Base-by-base conservation (phyloP, 1,140 invertebrate species). In the Papilio polytes region DNA sequence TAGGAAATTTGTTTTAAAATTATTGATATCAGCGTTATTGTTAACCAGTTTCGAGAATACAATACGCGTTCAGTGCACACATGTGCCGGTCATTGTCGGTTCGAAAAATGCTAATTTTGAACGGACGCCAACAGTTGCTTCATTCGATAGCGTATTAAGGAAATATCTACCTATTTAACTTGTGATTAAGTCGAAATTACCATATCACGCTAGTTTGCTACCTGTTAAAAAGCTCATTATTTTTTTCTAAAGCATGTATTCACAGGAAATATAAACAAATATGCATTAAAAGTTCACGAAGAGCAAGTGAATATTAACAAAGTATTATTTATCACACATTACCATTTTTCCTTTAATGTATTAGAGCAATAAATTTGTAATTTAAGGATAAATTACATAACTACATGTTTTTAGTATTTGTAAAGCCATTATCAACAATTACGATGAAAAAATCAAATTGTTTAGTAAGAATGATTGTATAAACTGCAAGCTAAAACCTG, bases 61-160 rank as follows among this genome's bases (percentile, higher is more conserved):
- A 78, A 78, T 78, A 63, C 53, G 31, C 53, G 77, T 66, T 44
- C n/a, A 22, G 20, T 51, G 46, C 77, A 63, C 20, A 46, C 59
- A 66, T 78, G 59, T 78, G 53, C 44, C 56, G 56, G 77, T 78
- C 76, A 78, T 63, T 78, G 76, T 78, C 76, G 53, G 76, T 20
- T 66, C 20, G 74, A 78, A 78, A 78, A 78, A 78, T 78, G 74
- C 77, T 78, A 78, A 78, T 78, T 78, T 78, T 66, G 59, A 78
- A 78, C 74, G 74, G 51, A 59, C 51, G 77, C 77, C 77, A 78
- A 63, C 41, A 22, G 56, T 41, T 63, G 77, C 31, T 78, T 22
- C 74, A 76, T 76, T 18, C 63, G 22, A 15, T 1, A 70, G 4
- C 26, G 26, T 31, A 36, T 70, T 36, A 70, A 13, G 10, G 22